These are phyloP conservation scores for Rhagoletis pomonella DNA, from an alignment of 1,140 invertebrate genomes.

Conservation along the genomic window DNA sequence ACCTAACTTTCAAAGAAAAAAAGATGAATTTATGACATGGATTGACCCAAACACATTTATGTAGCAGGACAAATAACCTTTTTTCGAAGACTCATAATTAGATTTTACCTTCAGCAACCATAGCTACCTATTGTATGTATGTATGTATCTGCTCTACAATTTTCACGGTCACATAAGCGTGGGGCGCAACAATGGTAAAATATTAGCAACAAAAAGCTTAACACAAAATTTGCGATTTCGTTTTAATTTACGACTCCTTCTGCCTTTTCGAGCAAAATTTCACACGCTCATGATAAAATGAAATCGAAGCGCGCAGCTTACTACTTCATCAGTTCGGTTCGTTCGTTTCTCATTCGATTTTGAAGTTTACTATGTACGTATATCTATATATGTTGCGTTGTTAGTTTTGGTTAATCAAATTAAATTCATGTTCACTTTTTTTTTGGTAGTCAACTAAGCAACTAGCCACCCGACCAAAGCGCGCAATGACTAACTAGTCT, in stretches of 20 bases:
- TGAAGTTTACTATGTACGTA: background rate
- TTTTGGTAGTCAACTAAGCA: background rate
- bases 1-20: too few species aligned
- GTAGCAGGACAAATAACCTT: too few species aligned
- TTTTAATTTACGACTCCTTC: background rate
- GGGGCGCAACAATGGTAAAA: background rate
- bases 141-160: background rate
- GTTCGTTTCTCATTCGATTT: background rate
- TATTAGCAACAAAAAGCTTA: background rate
- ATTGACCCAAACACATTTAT: too few species aligned
- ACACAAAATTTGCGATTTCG: too few species aligned
- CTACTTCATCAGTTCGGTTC: background rate
- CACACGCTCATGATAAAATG: slow-evolving; percentile 11
- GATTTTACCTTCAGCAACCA: background rate
- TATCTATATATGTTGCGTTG: background rate
- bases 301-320: background rate
- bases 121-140: too few species aligned
- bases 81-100: background rate
- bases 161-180: background rate
- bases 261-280: background rate
- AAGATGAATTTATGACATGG: too few species aligned
- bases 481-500: too few species aligned
- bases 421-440: background rate
- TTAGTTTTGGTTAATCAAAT: slow-evolving; percentile 3
- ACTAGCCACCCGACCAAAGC: too few species aligned